Evolutionary conservation across 2,113 vertebrate species (phyloP).

Genomic region (Labeo catla): DNA sequence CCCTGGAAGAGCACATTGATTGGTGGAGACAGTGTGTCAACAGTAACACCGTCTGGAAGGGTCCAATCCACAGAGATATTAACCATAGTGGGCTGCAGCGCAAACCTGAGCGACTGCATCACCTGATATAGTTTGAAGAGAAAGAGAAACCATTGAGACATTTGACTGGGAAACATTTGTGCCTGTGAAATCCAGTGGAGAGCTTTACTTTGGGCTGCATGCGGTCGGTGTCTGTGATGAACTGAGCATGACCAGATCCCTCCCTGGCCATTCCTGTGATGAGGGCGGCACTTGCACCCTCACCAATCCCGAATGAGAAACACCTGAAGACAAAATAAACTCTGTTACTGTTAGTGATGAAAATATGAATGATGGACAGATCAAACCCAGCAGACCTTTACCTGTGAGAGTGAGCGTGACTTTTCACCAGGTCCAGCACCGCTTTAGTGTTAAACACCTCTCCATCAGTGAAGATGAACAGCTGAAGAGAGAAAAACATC

Average conservation of each 20-base stretch:
- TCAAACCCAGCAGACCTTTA: neutral
- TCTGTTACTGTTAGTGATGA: neutral
- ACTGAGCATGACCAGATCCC: slow-evolving; percentile 77
- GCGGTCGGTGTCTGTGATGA: slow-evolving; percentile 79
- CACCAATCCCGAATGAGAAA: slow-evolving; percentile 84
- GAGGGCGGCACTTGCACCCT: slow-evolving; percentile 82
- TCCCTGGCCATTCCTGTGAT: slow-evolving; percentile 80
- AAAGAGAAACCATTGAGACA: slow-evolving; percentile 7
- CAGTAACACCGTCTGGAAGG: neutral
- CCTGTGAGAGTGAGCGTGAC: slow-evolving; percentile 78
- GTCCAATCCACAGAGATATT: neutral
- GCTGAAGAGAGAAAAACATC: too few species aligned
- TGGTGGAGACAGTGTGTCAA: neutral
- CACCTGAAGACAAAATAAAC: slow-evolving; percentile 24
- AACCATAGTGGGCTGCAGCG: neutral
- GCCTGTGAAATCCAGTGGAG: neutral
- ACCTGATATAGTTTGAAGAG: neutral
- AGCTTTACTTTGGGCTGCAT: slow-evolving; percentile 82
- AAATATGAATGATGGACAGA: neutral
- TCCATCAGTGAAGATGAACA: too few species aligned
- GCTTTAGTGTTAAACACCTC: too few species aligned
- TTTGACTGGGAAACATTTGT: neutral
- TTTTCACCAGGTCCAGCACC: slow-evolving; percentile 72
- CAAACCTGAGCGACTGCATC: neutral
- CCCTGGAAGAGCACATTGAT: neutral